Base-by-base conservation (phyloP, 53 echinoderm and acorn worm species). In the Zoroaster sp. region DNA sequence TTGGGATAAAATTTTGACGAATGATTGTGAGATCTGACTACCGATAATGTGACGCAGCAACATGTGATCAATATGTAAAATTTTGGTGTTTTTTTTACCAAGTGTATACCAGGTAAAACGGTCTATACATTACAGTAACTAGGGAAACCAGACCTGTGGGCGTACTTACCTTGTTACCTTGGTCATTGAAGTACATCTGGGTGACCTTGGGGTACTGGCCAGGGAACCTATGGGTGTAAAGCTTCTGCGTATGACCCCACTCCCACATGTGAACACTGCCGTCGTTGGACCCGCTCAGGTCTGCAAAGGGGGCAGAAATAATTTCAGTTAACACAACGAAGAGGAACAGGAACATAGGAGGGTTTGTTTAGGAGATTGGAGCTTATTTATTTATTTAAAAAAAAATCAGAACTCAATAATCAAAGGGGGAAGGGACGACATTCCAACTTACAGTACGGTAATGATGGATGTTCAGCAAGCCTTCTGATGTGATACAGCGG, bases 251-350 rank as follows among this genome's bases (percentile, higher is more conserved):
- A 87, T 93, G 93, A 15, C 97, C 97, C 97, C 97, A 97, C 49
- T 97, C 97, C 97, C 97, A 97, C 92, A 97, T 95, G 53, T 92
- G 94, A 36, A 97, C 97, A 68, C 97, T 97, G 44, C 97, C 97
- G 55, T 97, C 97, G 35, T 92, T 91, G 15, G 97, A 95, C 9
- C 97, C 97, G 83, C 93, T 97, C 51, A 97, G 72, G 83, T 97
- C 97, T 97, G 91, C 38, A 77, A 76, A 17, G 36, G 13, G 35
- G 73, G 40, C 2, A 5, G 5, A 54, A 51, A 17, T 18, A 52
- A 32, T 30, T 47, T 7, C 30, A 20, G 39, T n/a, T 20, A 2
- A 28, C 39, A 37, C 9, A 17, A 6, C 6, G 46, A 12, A 6
- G n/a, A 37, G 2, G 70, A 49, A 38, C 34, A 18, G 8, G 6